These are phyloP conservation scores for Nyctibius bracteatus DNA, from an alignment of 2,113 vertebrate genomes.

Conservation along the genomic window DNA sequence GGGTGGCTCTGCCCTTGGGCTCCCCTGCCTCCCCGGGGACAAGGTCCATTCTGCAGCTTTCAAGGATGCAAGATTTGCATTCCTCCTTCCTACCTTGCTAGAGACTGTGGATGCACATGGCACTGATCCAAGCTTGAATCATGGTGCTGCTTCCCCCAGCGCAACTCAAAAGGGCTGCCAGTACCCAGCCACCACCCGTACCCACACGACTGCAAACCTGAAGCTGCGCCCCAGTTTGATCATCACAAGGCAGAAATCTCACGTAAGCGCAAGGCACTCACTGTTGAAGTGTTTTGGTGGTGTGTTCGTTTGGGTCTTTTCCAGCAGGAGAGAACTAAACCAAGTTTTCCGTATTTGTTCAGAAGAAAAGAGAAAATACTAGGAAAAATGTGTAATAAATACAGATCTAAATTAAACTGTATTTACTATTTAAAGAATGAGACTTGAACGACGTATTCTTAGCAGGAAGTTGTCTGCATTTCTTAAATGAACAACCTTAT, in stretches of 20 bases:
- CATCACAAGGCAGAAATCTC: neutral
- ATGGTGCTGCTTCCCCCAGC: neutral
- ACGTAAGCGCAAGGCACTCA: accelerated
- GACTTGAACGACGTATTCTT: neutral
- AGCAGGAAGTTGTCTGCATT: neutral
- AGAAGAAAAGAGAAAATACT: neutral
- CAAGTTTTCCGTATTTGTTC: neutral
- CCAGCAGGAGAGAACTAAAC: neutral
- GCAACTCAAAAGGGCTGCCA: neutral
- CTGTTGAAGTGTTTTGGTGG: neutral
- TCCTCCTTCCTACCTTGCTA: neutral
- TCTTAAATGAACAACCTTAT: neutral
- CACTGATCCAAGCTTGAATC: accelerated
- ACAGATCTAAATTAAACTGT: neutral
- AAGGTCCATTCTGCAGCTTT: neutral
- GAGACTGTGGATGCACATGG: neutral
- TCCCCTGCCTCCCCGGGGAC: neutral
- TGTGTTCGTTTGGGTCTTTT: neutral
- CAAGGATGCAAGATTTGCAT: accelerated
- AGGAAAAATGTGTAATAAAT: neutral
- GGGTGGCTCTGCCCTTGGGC: neutral
- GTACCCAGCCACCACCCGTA: neutral
- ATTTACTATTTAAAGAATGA: neutral
- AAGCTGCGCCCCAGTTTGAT: neutral
- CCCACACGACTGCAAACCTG: accelerated